phyloP scores from a whole-genome alignment of 2,888 invertebrate species.

The Oasisia sp. region DNA sequence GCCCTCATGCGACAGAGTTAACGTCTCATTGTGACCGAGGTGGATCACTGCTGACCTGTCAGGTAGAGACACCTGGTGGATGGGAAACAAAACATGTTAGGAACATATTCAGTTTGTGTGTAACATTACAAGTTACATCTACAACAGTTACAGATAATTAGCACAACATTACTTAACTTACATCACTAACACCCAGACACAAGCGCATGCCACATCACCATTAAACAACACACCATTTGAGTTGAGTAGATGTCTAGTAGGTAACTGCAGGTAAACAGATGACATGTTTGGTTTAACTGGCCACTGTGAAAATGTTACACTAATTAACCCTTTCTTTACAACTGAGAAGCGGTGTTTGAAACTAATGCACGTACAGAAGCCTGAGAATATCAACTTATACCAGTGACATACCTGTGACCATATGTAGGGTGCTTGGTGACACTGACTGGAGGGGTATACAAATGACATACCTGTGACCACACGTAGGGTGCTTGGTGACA shows the following conservation, averaged over 20 bases:
- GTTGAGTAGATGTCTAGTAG: not conserved
- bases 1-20: conserved; percentile 27
- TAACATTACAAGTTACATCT: not conserved
- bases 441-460: not conserved
- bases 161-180: not conserved
- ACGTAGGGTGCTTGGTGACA: not conserved
- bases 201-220: not conserved
- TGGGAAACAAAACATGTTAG: not conserved
- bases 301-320: not conserved
- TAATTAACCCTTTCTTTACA: not conserved
- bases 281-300: not conserved
- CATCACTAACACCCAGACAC: not conserved
- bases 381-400: no score
- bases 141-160: not conserved
- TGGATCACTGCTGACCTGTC: conserved; percentile 4
- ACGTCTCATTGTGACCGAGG: not conserved
- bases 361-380: no score
- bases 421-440: not conserved
- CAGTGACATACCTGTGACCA: not conserved
- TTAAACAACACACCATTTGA: not conserved
- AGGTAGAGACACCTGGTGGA: conserved; percentile 3
- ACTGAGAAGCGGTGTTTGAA: not conserved
- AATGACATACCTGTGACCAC: no score
- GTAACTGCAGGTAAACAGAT: not conserved
- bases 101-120: not conserved